Evolutionary conservation across 2,797 vertebrate genomes (phyloP), one percentile per base, ranked within the genome.

Genomic region (Halcyon chelicuti): DNA sequence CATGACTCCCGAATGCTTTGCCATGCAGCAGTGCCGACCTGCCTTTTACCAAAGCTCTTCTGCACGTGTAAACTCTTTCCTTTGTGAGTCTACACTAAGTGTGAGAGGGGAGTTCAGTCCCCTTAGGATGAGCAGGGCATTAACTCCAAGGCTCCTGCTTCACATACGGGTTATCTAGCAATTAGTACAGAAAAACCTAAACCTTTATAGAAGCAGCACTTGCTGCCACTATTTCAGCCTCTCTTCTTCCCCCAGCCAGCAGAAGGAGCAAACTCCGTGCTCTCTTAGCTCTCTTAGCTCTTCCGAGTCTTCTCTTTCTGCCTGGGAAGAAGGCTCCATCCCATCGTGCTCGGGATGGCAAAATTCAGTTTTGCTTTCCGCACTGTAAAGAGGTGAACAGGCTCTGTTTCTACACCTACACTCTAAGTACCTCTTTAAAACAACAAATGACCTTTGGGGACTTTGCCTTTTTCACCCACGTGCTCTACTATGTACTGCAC

Each of bases 161-260:
- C 1, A 0, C 0, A 0, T 60, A 25, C 13, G 19, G 13, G n/a
- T 73, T 82, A 73, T 55, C 44, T 63, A 39, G 70, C 47, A 72
- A 79, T 55, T 3, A 66, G 7, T 18, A 80, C 26, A 15, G 23
- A 63, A 74, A 79, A 47, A 42, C 3, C 2, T 11, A 35, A 54
- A 40, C 20, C 40, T 72, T 68, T 72, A 26, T 21, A n/a, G 46
- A 73, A 86, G 37, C 7, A 81, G 17, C 6, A 31, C 5, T 78
- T 78, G 42, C 10, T 75, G 29, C 14, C 26, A 62, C 15, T 22
- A 54, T 39, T 81, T 61, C 23, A 76, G 8, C 9, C 23, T 65
- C 12, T 80, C 60, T 57, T 83, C n/a, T 37, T 58, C 51, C 70
- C 9, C 20, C 5, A 7, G 23, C 3, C 22, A 63, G 26, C 21